Conservation (phyloP, 2,113 vertebrate species). For the Aldabrachelys gigantea region DNA sequence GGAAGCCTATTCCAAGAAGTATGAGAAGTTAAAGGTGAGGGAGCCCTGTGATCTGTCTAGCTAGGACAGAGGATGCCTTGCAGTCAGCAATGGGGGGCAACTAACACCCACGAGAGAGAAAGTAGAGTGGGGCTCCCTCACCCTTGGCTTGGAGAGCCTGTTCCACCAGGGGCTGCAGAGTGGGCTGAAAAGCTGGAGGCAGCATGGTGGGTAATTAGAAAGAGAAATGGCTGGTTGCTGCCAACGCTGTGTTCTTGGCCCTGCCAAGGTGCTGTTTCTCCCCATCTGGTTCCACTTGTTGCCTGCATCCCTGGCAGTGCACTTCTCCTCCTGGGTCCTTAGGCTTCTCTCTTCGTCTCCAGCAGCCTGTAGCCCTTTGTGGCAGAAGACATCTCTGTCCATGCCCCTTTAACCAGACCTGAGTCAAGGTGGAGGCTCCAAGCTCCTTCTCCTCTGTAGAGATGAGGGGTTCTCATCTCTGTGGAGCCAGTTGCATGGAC, state of each 20-base stretch:
- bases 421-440: neutral
- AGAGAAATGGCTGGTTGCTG: neutral
- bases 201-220: neutral
- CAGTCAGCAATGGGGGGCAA: neutral
- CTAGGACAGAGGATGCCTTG: neutral
- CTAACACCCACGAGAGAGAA: neutral
- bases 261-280: neutral
- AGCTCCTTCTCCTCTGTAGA: neutral
- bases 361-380: neutral
- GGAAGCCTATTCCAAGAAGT: slow-evolving; percentile 93
- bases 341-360: too few relatives aligned
- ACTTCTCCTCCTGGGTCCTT: neutral
- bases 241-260: neutral
- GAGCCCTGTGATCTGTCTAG: neutral
- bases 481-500: neutral
- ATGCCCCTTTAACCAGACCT: slow-evolving; percentile 73
- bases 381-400: neutral
- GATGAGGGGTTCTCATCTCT: neutral
- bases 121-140: neutral
- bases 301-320: neutral
- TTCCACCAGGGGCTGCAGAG: neutral
- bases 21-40: slow-evolving; percentile 95
- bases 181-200: neutral
- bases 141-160: neutral
- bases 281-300: neutral